A percentile compares a stretch with the other conserved stretches of the same genome.
These are phyloP conservation scores for Drosophila insularis DNA, from an alignment of 1,140 invertebrate species.

Conservation along the genomic window DNA sequence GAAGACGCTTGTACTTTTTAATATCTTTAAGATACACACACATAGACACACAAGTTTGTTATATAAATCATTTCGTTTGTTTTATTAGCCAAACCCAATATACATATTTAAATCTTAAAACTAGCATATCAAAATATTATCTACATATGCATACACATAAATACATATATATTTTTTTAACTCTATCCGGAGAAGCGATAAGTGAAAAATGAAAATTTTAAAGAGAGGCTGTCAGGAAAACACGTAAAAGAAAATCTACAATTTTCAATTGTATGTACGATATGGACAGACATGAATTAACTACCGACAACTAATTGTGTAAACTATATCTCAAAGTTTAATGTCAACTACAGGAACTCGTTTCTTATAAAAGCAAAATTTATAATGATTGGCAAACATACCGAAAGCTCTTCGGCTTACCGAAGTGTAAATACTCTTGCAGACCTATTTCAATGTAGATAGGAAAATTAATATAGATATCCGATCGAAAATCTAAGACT, in stretches of 20 bases:
- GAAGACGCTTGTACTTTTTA: constrained; percentile 79
- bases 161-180: constrained; percentile 42
- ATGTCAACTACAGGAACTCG: constrained; percentile 51
- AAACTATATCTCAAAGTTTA: constrained; percentile 48
- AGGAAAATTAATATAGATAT: too few species aligned
- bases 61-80: constrained; percentile 10
- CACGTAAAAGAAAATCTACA: not conserved
- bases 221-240: constrained; percentile 43
- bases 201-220: not conserved
- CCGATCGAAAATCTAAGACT: too few species aligned
- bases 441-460: not conserved
- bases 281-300: constrained; percentile 5
- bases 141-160: not conserved
- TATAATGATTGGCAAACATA: constrained; percentile 8
- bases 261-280: constrained; percentile 27
- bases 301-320: constrained; percentile 21
- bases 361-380: constrained; percentile 12
- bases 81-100: constrained; percentile 13
- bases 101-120: constrained; percentile 52
- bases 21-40: constrained; percentile 70
- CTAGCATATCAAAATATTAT: constrained; percentile 58
- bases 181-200: constrained; percentile 11
- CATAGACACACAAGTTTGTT: not conserved
- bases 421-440: constrained; percentile 1
- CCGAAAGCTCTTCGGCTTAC: not conserved